Base-by-base conservation (phyloP, 2,797 vertebrate species). In the Odontamblyopus rebecca region DNA sequence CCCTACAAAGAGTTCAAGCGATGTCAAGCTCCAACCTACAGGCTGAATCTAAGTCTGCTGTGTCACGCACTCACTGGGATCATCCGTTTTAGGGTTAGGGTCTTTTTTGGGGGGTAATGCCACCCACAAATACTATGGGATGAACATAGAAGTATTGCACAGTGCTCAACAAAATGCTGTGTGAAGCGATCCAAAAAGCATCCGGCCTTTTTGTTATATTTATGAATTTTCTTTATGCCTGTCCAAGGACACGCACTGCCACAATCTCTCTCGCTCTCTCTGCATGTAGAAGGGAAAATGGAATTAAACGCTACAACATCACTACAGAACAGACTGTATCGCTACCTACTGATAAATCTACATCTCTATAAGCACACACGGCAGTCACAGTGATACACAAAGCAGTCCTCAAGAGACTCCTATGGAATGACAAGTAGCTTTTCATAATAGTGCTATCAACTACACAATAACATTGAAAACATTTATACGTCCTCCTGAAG, bases 371-470 rank as follows among this genome's bases (percentile, higher is more conserved):
- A 95, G 95, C 95, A 97, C 96, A 94, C 95, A 98, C 92, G 93
- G 96, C 95, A 96, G 96, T 99, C 97, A 99, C 98, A 99, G 97
- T 98, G 97, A 96, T 96, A 98, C 97, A 98, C 96, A 93, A 96
- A 97, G 97, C 96, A 95, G 96, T 97, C 95, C 92, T 95, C 93
- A 89, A 38, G 91, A 96, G 95, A 99, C 96, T 90, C 93, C 92
- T 96, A 97, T 96, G 97, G 97, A 97, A 98, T 97, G 97, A 98
- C 97, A 91, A 96, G 93, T 96, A 98, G 96, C 97, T 96, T 98
- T 91, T 86, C 87, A 93, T 95, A 96, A 96, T 96, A 98, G 96
- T 95, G 96, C 96, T 95, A 96, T 96, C 95, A 95, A 96, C 96
- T 97, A 98, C 96, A 94, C 94, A 95, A 83, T 94, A 96, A 99